phyloP scores from a whole-genome alignment of 2,113 vertebrate genomes.

The Bettongia penicillata region DNA sequence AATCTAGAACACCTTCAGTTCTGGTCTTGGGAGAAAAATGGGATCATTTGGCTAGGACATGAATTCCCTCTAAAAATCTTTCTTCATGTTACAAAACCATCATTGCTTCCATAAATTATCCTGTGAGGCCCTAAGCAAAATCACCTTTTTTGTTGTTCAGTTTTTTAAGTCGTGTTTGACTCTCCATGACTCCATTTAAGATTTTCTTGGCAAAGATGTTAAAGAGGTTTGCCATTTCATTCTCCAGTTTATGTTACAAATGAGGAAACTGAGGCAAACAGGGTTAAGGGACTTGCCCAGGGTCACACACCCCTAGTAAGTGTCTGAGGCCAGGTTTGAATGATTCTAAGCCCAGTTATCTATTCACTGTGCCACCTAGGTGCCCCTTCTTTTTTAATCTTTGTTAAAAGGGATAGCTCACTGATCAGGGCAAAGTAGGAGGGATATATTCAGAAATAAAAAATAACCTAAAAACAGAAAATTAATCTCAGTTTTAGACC shows the following conservation, averaged over 20 bases:
- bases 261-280: not conserved
- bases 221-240: not conserved
- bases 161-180: not conserved
- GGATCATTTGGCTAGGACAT: not conserved
- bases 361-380: not conserved
- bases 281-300: not conserved
- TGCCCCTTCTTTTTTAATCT: not conserved
- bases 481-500: too few relatives aligned
- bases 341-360: not conserved
- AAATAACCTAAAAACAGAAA: too few relatives aligned
- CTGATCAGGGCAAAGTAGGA: not conserved
- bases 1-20: not conserved
- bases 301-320: not conserved
- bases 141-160: not conserved
- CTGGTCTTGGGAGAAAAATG: not conserved
- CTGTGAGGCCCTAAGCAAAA: not conserved
- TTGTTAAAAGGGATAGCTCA: too few relatives aligned
- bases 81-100: not conserved
- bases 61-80: constrained; percentile 23
- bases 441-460: not conserved
- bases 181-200: not conserved
- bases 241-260: not conserved
- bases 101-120: not conserved
- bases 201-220: not conserved
- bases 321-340: not conserved